phyloP scores from a whole-genome alignment of 2,113 vertebrate genomes.

The Callorhinus ursinus region DNA sequence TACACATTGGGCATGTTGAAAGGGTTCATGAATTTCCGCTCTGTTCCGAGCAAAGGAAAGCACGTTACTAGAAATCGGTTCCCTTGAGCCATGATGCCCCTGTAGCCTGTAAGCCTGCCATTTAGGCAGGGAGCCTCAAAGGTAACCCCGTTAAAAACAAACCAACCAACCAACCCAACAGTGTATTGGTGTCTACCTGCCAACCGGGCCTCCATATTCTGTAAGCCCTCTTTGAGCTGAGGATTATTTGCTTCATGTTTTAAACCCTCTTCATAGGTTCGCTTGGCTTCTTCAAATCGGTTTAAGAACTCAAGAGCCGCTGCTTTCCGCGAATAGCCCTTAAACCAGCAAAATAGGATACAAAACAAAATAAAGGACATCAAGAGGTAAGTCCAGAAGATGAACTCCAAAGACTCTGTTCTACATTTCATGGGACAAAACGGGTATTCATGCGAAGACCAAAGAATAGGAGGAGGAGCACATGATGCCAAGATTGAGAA shows the following conservation, averaged over 20 bases:
- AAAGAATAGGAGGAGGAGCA: not conserved
- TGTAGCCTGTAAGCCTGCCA: not conserved
- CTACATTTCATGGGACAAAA: not conserved
- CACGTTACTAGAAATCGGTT: rapidly evolving
- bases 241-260: slow-evolving; percentile 91
- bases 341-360: not conserved
- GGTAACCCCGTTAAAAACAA: not conserved
- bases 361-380: not conserved
- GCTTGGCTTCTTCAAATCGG: slow-evolving; percentile 93
- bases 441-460: not conserved
- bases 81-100: not conserved
- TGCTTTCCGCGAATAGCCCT: slow-evolving; percentile 97
- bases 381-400: not conserved
- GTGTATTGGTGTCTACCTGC: slow-evolving; percentile 81
- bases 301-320: slow-evolving; percentile 95
- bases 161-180: rapidly evolving
- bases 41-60: slow-evolving; percentile 78
- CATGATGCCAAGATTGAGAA: rapidly evolving
- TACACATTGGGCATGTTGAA: slow-evolving; percentile 94
- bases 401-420: not conserved
- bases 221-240: slow-evolving; percentile 94
- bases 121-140: rapidly evolving
- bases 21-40: slow-evolving; percentile 94
- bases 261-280: slow-evolving; percentile 94
- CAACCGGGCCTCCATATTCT: slow-evolving; percentile 92